These are phyloP conservation scores for Salvelinus sp. DNA, from an alignment of 2,113 vertebrate genomes.

Conservation along the genomic window DNA sequence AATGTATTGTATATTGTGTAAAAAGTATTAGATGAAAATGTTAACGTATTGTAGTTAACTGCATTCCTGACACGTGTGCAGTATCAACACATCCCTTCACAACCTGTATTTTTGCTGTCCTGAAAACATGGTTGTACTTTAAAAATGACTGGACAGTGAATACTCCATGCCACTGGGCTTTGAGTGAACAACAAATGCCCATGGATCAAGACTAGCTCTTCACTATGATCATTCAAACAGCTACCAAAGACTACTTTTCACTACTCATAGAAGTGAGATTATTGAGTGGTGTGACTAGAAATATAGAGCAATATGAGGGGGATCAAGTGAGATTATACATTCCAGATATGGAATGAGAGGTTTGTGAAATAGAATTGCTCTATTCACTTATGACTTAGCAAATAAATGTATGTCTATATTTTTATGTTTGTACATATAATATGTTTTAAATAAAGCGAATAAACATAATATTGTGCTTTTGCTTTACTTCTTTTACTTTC, in stretches of 20 bases:
- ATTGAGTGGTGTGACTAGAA: constrained; percentile 14
- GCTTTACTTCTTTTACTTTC: not conserved
- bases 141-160: not conserved
- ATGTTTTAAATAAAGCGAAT: constrained; percentile 76
- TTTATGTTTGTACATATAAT: constrained; percentile 76
- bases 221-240: constrained; percentile 28
- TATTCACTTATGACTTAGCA: too few species aligned
- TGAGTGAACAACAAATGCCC: constrained; percentile 14
- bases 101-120: constrained; percentile 23
- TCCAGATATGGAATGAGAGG: constrained; percentile 2
- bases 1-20: constrained; percentile 79
- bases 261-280: not conserved
- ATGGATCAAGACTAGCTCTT: constrained; percentile 1
- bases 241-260: constrained; percentile 55
- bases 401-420: constrained; percentile 65
- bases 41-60: constrained; percentile 55
- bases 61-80: constrained; percentile 30
- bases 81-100: constrained; percentile 25
- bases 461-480: constrained; percentile 30
- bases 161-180: not conserved
- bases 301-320: constrained; percentile 4
- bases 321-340: constrained; percentile 29
- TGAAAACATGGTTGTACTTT: constrained; percentile 1
- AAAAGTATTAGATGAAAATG: constrained; percentile 63
- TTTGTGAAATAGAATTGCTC: constrained; percentile 49